Evolutionary conservation across 2,113 vertebrate species (phyloP).

Genomic region (Corynorhinus townsendii): DNA sequence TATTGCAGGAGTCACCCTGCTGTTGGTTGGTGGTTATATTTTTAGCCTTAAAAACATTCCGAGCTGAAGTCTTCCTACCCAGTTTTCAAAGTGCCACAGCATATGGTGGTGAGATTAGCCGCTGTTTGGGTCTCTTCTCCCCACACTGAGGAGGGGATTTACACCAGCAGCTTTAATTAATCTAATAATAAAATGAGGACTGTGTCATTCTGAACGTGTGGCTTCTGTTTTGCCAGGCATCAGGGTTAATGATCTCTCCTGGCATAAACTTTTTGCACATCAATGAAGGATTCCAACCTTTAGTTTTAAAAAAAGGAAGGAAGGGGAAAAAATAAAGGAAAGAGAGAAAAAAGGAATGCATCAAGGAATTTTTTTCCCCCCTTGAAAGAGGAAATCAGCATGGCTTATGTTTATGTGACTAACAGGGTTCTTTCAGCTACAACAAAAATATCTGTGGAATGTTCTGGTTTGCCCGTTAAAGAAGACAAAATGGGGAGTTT

Average conservation of each 20-base stretch:
- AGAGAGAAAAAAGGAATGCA: not conserved
- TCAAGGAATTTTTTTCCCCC: not conserved
- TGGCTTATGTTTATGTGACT: not conserved
- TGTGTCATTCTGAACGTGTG: not conserved
- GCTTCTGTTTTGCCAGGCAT: not conserved
- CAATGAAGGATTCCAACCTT: not conserved
- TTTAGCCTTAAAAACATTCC: constrained; percentile 78
- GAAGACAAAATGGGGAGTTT: not conserved
- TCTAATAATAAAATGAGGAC: constrained; percentile 36
- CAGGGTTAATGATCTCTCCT: constrained; percentile 14
- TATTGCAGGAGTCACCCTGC: constrained; percentile 75
- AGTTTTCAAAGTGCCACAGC: constrained; percentile 68
- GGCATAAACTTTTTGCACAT: not conserved
- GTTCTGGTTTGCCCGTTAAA: not conserved
- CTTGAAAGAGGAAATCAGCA: not conserved
- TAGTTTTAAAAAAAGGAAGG: not conserved
- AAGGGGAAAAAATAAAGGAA: not conserved
- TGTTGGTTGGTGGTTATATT: constrained; percentile 78
- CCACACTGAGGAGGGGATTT: constrained; percentile 22
- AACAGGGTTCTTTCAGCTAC: not conserved
- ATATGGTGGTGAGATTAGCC: constrained; percentile 76
- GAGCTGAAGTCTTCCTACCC: constrained; percentile 56
- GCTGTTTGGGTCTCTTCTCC: constrained; percentile 56
- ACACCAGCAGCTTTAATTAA: constrained; percentile 52
- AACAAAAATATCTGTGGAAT: not conserved